These are phyloP conservation scores for Papilio helenus DNA, from an alignment of 1,140 invertebrate species.

Conservation along the genomic window DNA sequence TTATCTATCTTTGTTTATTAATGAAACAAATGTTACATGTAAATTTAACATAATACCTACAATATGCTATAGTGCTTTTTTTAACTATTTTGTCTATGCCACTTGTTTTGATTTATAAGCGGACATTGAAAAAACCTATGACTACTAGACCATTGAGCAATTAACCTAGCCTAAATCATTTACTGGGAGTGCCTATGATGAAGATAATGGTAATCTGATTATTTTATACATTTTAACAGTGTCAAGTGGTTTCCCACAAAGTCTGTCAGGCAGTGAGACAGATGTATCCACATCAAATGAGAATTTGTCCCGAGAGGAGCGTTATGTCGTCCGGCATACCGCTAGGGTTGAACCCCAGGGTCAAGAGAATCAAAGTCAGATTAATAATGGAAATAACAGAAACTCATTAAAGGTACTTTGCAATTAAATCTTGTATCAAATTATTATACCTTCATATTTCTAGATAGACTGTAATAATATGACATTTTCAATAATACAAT, in stretches of 20 bases:
- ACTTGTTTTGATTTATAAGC: too few relatives aligned
- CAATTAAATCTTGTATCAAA: conserved; percentile 12
- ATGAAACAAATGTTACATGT: too few relatives aligned
- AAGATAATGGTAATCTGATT: too few relatives aligned
- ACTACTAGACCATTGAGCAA: too few relatives aligned
- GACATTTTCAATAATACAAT: too few relatives aligned
- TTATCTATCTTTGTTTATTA: too few relatives aligned
- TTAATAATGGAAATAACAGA: conserved; percentile 67
- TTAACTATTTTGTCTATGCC: too few relatives aligned
- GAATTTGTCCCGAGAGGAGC: conserved; percentile 93
- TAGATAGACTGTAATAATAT: not conserved
- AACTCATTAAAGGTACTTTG: conserved; percentile 77
- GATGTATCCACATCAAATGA: conserved; percentile 95
- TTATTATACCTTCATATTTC: conserved; percentile 15
- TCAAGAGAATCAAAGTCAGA: conserved; percentile 89
- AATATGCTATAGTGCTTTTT: too few relatives aligned
- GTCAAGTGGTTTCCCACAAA: conserved; percentile 86
- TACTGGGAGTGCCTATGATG: too few relatives aligned
- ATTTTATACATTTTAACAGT: conserved; percentile 54
- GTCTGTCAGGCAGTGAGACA: conserved; percentile 93
- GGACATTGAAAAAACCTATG: too few relatives aligned
- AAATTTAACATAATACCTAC: too few relatives aligned
- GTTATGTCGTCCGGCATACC: conserved; percentile 91
- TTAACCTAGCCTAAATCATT: too few relatives aligned
- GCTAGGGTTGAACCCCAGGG: conserved; percentile 95